Percentiles rank a stretch among this genome's conserved stretches.
These are phyloP conservation scores for Ennomos erosarius DNA, from an alignment of 2,888 invertebrate genomes.

Conservation along the genomic window DNA sequence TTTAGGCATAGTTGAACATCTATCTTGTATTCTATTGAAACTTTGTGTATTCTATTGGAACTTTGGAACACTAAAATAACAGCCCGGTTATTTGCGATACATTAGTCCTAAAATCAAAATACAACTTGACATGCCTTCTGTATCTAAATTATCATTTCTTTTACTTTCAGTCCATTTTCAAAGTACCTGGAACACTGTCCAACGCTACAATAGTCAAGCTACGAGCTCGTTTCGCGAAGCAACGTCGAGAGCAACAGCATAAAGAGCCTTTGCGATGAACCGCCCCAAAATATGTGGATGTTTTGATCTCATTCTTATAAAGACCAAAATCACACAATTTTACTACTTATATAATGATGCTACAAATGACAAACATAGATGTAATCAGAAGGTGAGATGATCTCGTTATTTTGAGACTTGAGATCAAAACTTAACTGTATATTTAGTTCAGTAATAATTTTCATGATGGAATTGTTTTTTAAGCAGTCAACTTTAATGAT, in stretches of 20 bases:
- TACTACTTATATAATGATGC: conserved; percentile 33
- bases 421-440: conserved; percentile 8
- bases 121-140: neutral
- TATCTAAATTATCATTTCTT: conserved; percentile 28
- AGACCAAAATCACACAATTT: conserved; percentile 47
- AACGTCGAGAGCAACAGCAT: conserved; percentile 80
- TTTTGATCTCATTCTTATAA: conserved; percentile 67
- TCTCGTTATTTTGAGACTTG: conserved; percentile 11
- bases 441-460: no score
- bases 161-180: conserved; percentile 91
- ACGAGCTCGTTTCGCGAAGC: conserved; percentile 83
- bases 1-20: no score
- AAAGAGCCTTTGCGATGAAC: conserved; percentile 74
- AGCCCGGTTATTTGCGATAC: no score
- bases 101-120: no score
- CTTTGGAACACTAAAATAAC: no score
- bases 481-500: neutral
- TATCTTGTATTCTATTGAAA: no score
- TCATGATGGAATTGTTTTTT: conserved; percentile 1
- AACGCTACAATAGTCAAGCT: conserved; percentile 87
- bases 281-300: conserved; percentile 29
- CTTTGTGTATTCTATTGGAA: no score
- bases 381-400: conserved; percentile 7
- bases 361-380: conserved; percentile 13
- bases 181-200: conserved; percentile 91